phyloP scores from a whole-genome alignment of 2,797 vertebrate species.

The Xenentodon cancila region DNA sequence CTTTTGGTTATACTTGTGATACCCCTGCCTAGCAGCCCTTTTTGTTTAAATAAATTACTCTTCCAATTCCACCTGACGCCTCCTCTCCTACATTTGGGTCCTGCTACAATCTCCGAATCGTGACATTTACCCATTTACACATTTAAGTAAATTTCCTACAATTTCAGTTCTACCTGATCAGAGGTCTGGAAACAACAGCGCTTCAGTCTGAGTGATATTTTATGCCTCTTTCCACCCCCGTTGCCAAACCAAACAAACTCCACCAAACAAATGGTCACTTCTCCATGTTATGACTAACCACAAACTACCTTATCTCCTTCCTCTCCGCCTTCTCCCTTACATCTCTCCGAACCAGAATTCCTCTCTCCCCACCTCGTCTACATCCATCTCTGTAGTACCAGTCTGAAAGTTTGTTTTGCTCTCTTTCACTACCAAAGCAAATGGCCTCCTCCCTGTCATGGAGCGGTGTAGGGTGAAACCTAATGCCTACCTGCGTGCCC shows the following conservation, averaged over 20 bases:
- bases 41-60: no score
- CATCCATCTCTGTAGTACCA: conserved; percentile 66
- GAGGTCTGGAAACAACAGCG: not conserved
- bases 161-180: conserved; percentile 6
- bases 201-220: conserved; percentile 24
- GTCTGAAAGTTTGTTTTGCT: conserved; percentile 73
- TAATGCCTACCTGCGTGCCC: conserved; percentile 76
- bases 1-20: no score
- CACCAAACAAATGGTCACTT: conserved; percentile 68
- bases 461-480: conserved; percentile 69
- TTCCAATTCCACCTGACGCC: no score
- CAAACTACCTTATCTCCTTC: conserved; percentile 59
- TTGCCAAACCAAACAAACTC: conserved; percentile 64
- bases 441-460: conserved; percentile 67
- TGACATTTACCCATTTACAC: no score
- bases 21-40: no score
- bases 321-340: conserved; percentile 42
- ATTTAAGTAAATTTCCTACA: no score
- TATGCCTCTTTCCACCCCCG: conserved; percentile 16
- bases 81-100: no score
- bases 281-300: conserved; percentile 74
- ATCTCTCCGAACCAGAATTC: conserved; percentile 59
- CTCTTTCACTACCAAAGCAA: conserved; percentile 73
- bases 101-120: no score
- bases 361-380: conserved; percentile 67